Evolutionary conservation across 1,140 invertebrate genomes (phyloP).

Genomic region (Ruditapes philippinarum): DNA sequence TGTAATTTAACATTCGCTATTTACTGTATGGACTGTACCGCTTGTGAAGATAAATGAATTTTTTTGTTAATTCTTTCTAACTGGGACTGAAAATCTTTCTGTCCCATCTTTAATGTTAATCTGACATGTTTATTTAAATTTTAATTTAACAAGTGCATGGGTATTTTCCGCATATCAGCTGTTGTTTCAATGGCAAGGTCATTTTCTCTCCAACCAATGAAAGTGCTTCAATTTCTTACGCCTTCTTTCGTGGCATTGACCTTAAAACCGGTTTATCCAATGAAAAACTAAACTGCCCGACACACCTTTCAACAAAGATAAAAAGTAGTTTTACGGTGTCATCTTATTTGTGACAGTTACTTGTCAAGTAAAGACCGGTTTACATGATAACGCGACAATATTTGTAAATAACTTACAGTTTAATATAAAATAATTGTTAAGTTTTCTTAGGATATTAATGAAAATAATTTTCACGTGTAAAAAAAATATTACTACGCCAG

Average conservation of each 20-base stretch:
- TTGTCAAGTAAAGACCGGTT: not conserved
- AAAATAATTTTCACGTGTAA: not conserved
- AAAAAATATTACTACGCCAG: not conserved
- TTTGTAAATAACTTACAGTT: not conserved
- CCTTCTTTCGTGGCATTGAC: not conserved
- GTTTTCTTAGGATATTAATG: too few relatives aligned
- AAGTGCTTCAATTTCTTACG: not conserved
- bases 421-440: too few relatives aligned
- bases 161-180: not conserved
- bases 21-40: too few relatives aligned
- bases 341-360: not conserved
- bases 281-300: not conserved
- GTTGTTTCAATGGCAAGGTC: not conserved
- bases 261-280: not conserved
- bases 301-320: slow-evolving; percentile 3
- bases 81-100: too few relatives aligned
- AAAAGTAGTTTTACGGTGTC: not conserved
- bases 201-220: not conserved
- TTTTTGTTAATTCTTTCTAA: too few relatives aligned
- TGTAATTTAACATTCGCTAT: too few relatives aligned
- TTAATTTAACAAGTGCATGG: not conserved
- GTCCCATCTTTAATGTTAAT: too few relatives aligned
- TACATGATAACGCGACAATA: not conserved
- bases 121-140: too few relatives aligned
- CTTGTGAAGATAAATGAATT: too few relatives aligned